phyloP scores from a whole-genome alignment of 2,797 vertebrate species.

The Manis pentadactyla region DNA sequence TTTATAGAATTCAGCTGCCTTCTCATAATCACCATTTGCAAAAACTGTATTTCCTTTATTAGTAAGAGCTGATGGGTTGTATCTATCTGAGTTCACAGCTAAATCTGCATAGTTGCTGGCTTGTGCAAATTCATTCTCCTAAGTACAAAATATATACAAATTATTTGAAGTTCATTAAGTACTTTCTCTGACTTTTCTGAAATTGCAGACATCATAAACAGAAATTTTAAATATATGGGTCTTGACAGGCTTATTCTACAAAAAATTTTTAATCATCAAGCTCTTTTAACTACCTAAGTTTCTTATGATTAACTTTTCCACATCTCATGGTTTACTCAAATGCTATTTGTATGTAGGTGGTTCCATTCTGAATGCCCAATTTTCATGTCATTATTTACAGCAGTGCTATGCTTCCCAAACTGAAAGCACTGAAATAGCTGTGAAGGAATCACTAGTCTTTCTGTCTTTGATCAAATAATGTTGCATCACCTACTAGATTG shows the following conservation, averaged over 20 bases:
- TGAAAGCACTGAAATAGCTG: neutral
- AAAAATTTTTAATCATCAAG: neutral
- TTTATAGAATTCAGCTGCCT: conserved; percentile 97
- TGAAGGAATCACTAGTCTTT: neutral
- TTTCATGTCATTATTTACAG: neutral
- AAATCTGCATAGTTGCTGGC: conserved; percentile 96
- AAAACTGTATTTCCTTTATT: conserved; percentile 98
- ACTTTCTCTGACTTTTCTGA: conserved; percentile 25
- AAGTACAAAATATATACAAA: conserved; percentile 74
- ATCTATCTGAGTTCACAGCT: conserved; percentile 95
- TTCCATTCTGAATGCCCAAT: conserved; percentile 19
- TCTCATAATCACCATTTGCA: conserved; percentile 93
- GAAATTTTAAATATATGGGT: neutral
- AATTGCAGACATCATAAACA: conserved; percentile 49
- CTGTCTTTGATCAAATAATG: neutral
- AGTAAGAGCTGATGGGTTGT: conserved; percentile 96
- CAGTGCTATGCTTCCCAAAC: neutral
- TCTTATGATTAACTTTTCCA: neutral
- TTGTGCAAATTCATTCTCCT: conserved; percentile 96
- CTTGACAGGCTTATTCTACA: conserved; percentile 50
- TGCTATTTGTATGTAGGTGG: neutral
- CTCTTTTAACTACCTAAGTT: neutral
- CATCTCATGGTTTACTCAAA: neutral
- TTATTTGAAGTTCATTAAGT: neutral
- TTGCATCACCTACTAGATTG: neutral